Conservation (phyloP, 2,113 vertebrate species). For the Oostethus manadensis region DNA sequence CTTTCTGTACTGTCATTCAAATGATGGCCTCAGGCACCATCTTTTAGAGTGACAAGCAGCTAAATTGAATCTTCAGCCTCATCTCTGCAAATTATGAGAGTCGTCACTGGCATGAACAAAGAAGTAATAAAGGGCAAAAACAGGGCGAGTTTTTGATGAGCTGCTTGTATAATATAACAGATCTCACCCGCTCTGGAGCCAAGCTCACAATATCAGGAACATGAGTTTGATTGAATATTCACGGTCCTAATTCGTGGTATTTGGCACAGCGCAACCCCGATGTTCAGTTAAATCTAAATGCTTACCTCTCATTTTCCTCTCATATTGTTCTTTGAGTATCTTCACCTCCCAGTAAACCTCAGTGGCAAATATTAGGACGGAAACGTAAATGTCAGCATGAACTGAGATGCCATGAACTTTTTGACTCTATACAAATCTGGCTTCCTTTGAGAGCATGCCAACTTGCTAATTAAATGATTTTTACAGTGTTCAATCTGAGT, state of each 20-base stretch:
- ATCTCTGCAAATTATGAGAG: conserved; percentile 46
- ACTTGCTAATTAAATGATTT: conserved; percentile 31
- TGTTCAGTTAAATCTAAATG: conserved; percentile 50
- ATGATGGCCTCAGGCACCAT: conserved; percentile 35
- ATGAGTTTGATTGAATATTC: conserved; percentile 58
- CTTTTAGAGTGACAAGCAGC: conserved; percentile 41
- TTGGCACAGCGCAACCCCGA: conserved; percentile 27
- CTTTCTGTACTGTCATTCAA: conserved; percentile 28
- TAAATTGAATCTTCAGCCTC: conserved; percentile 41
- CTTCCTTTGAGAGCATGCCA: conserved; percentile 45
- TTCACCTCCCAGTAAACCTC: conserved; percentile 49
- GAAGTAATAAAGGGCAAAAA: conserved; percentile 37
- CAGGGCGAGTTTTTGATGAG: conserved; percentile 50
- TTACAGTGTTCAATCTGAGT: conserved; percentile 13
- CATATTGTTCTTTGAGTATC: conserved; percentile 29
- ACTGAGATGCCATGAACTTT: conserved; percentile 20
- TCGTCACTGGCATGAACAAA: conserved; percentile 44
- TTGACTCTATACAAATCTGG: conserved; percentile 41
- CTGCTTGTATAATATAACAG: conserved; percentile 33
- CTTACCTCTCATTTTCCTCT: conserved; percentile 27
- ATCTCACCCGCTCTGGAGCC: conserved; percentile 11
- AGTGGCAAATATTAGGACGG: conserved; percentile 40
- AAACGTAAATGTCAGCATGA: conserved; percentile 34
- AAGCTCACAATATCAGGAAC: conserved; percentile 42
- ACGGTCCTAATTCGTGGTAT: conserved; percentile 41